Evolutionary conservation across 2,797 vertebrate genomes (phyloP).

Genomic region (Cottoperca gobio): DNA sequence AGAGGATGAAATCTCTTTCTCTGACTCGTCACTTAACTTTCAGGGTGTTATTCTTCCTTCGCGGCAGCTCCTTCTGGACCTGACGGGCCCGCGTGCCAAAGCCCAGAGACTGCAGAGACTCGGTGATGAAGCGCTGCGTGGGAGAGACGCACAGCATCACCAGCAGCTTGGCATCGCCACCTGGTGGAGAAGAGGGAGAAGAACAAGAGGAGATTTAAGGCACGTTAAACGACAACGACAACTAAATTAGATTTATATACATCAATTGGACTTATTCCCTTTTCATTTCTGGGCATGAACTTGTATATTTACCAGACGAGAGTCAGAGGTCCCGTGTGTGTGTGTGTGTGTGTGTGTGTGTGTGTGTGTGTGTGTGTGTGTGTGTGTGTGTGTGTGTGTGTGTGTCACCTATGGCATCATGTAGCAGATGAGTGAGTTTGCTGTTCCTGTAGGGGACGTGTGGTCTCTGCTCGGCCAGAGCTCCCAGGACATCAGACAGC

Average conservation of each 20-base stretch:
- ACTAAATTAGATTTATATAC: neutral
- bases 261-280: neutral
- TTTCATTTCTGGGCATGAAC: neutral
- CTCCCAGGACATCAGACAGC: slow-evolving; percentile 88
- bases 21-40: slow-evolving; percentile 68
- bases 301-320: neutral
- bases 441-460: slow-evolving; percentile 91
- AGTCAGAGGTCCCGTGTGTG: neutral
- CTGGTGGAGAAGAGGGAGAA: slow-evolving; percentile 71
- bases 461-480: slow-evolving; percentile 85
- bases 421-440: slow-evolving; percentile 90
- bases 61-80: slow-evolving; percentile 80
- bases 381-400: slow-evolving; percentile 5
- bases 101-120: slow-evolving; percentile 88
- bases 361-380: slow-evolving; percentile 12
- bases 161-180: slow-evolving; percentile 89
- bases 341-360: slow-evolving; percentile 10
- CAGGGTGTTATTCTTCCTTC: slow-evolving; percentile 73
- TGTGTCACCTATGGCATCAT: slow-evolving; percentile 86
- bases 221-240: neutral
- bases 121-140: slow-evolving; percentile 82
- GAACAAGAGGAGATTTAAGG: neutral
- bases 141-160: slow-evolving; percentile 90
- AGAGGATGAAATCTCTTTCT: neutral
- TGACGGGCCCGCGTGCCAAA: slow-evolving; percentile 86